Conservation (phyloP, 2,888 invertebrate genomes). For the Torymus tubicola region DNA sequence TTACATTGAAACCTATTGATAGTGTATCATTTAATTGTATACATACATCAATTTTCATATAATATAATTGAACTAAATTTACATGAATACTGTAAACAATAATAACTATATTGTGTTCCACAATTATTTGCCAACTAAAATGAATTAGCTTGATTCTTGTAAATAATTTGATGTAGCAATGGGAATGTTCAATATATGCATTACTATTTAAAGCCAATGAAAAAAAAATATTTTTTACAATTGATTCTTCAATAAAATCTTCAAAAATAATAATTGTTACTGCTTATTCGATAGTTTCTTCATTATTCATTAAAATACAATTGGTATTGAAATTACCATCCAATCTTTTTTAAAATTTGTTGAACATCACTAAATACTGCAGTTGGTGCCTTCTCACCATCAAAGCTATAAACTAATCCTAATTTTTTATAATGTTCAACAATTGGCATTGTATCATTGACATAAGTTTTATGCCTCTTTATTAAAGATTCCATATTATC, state of each 20-base stretch:
- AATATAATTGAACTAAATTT: too few species aligned
- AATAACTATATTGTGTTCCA: too few species aligned
- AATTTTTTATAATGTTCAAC: conserved; percentile 86
- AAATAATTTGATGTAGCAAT: conserved; percentile 31
- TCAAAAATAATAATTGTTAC: conserved; percentile 50
- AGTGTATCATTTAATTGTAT: too few species aligned
- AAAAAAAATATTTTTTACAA: conserved; percentile 38
- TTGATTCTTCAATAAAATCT: conserved; percentile 29
- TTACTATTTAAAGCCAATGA: conserved; percentile 31
- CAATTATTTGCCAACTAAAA: too few species aligned
- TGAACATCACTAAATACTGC: conserved; percentile 82
- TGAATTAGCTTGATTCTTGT: conserved; percentile 16
- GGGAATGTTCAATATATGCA: conserved; percentile 51
- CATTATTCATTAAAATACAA: conserved; percentile 53
- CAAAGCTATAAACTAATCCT: conserved; percentile 85
- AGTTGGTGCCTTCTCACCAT: conserved; percentile 83
- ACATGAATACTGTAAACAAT: too few species aligned
- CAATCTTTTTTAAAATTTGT: conserved; percentile 77
- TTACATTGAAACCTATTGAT: too few species aligned
- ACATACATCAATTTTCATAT: too few species aligned
- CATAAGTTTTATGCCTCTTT: conserved; percentile 91
- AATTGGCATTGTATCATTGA: conserved; percentile 92
- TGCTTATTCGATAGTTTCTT: conserved; percentile 18
- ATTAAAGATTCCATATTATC: conserved; percentile 93
- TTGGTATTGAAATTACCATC: conserved; percentile 66